Conservation (phyloP, 2,797 vertebrate species). For the Petrocephalus sullivani region DNA sequence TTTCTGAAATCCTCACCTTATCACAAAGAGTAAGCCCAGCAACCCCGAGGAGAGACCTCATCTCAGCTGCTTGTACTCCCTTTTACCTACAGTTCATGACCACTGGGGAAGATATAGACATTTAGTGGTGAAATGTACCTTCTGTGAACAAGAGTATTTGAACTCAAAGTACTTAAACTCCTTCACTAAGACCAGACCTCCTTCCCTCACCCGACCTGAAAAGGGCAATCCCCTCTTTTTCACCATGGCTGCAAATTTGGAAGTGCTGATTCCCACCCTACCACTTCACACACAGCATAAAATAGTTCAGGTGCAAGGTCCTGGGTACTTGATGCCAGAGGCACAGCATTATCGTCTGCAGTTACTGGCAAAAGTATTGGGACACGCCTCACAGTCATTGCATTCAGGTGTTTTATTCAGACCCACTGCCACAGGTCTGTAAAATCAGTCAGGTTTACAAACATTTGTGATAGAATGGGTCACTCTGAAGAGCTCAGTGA, state of each 20-base stretch:
- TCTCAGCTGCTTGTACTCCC: background rate
- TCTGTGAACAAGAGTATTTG: background rate
- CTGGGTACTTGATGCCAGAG: background rate
- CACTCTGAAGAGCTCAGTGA: background rate
- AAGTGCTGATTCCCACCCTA: background rate
- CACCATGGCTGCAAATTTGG: background rate
- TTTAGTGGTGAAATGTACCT: background rate
- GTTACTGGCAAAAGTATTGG: background rate
- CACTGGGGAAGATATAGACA: background rate
- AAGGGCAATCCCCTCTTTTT: background rate
- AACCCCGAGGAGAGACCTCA: background rate
- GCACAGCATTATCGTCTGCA: background rate
- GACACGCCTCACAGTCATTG: background rate
- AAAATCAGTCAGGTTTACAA: no score
- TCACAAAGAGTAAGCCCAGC: background rate
- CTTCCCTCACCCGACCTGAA: background rate
- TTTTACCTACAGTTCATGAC: background rate
- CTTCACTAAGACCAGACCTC: background rate
- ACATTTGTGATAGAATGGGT: no score
- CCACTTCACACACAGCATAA: background rate
- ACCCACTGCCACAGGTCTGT: background rate
- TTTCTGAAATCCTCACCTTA: background rate
- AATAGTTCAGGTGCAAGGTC: background rate
- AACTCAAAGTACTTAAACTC: background rate
- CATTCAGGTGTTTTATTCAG: background rate